Evolutionary conservation across 2,888 invertebrate species (phyloP).

Genomic region (Prosapia bicincta): DNA sequence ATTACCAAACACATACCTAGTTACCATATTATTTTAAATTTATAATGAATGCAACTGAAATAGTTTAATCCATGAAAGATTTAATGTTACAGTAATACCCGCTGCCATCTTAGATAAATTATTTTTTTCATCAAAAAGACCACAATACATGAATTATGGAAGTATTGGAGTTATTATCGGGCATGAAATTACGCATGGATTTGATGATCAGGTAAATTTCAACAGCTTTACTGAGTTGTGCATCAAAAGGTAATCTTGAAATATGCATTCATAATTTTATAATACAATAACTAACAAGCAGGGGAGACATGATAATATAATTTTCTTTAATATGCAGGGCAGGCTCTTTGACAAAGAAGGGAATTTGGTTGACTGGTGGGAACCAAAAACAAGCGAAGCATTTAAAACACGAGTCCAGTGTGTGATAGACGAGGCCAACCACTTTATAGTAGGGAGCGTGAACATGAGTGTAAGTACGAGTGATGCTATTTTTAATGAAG

Average conservation of each 20-base stretch:
- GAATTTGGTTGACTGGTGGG: neutral
- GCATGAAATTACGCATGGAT: neutral
- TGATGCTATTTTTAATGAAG: too few relatives aligned
- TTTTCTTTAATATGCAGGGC: too few relatives aligned
- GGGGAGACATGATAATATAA: too few relatives aligned
- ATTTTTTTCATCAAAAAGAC: neutral
- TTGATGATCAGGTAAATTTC: neutral
- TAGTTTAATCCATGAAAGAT: too few relatives aligned
- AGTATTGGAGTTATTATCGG: neutral
- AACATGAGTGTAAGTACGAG: neutral
- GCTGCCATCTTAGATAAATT: neutral
- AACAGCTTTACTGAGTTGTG: too few relatives aligned
- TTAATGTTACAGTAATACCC: neutral
- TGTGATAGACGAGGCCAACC: neutral
- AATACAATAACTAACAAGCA: too few relatives aligned
- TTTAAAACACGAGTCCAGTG: neutral
- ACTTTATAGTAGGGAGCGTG: neutral
- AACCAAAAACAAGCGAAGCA: neutral
- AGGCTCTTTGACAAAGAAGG: neutral
- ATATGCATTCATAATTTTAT: too few relatives aligned
- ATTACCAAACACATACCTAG: too few relatives aligned
- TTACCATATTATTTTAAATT: too few relatives aligned
- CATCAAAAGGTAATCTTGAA: too few relatives aligned
- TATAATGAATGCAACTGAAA: too few relatives aligned
- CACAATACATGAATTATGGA: neutral